Percentiles rank a stretch among this genome's conserved stretches.
phyloP scores from a whole-genome alignment of 2,888 invertebrate genomes.

The Phalera bucephala region DNA sequence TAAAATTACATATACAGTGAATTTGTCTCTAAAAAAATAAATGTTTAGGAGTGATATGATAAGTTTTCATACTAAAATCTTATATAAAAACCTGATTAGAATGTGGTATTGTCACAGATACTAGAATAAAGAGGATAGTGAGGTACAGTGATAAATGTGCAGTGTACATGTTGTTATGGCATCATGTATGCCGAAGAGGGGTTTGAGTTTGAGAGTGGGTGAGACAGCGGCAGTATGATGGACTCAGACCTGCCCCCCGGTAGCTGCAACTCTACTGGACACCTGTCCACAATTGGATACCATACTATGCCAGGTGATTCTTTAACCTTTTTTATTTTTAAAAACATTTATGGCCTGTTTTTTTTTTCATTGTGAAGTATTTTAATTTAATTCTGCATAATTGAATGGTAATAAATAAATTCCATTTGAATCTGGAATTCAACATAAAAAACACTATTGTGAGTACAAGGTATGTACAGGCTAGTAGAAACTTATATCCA shows the following conservation, averaged over 20 bases:
- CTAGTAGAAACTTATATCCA: too few species aligned
- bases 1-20: constrained; percentile 5
- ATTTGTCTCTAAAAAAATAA: too few species aligned
- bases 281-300: constrained; percentile 78
- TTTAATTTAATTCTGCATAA: too few species aligned
- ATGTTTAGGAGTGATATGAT: constrained; percentile 15
- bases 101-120: constrained; percentile 27
- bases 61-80: constrained; percentile 1
- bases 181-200: constrained; percentile 29
- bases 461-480: too few species aligned
- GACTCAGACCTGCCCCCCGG: constrained; percentile 78
- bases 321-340: not conserved
- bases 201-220: constrained; percentile 36
- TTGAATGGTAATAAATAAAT: too few species aligned
- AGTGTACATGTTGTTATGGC: constrained; percentile 45
- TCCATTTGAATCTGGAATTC: too few species aligned
- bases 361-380: too few species aligned
- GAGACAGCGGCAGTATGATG: constrained; percentile 63
- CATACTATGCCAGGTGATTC: constrained; percentile 65
- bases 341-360: too few species aligned
- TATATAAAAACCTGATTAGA: constrained; percentile 6
- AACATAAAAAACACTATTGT: too few species aligned
- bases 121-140: constrained; percentile 15
- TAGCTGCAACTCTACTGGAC: constrained; percentile 79
- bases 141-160: constrained; percentile 37